Conservation (phyloP, 2,888 invertebrate genomes). For the Cyclophora albipunctata region DNA sequence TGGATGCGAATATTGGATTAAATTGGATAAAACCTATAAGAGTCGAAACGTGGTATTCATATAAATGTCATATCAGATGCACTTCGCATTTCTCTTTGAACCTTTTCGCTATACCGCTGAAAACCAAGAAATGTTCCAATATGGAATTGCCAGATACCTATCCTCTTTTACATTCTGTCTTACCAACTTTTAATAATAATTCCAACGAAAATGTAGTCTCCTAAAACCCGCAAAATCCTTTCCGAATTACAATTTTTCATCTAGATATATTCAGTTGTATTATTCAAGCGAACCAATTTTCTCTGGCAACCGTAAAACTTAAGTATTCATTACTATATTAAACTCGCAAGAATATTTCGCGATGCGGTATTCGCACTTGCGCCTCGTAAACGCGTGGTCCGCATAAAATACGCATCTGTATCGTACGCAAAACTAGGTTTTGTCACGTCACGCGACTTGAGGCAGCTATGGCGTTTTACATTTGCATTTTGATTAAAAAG, state of each 20-base stretch:
- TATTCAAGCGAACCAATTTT: too few relatives aligned
- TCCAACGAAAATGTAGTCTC: not conserved
- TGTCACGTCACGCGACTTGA: slow-evolving; percentile 13
- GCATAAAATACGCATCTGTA: not conserved
- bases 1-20: slow-evolving; percentile 18
- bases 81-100: slow-evolving; percentile 9
- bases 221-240: not conserved
- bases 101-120: slow-evolving; percentile 5
- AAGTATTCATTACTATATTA: too few relatives aligned
- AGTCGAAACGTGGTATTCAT: slow-evolving; percentile 37
- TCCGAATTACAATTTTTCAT: not conserved
- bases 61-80: slow-evolving; percentile 31
- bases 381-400: not conserved
- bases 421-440: not conserved
- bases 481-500: slow-evolving; percentile 29
- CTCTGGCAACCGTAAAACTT: too few relatives aligned
- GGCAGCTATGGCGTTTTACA: slow-evolving; percentile 10
- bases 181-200: too few relatives aligned
- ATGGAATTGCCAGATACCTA: too few relatives aligned
- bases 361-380: too few relatives aligned
- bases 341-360: too few relatives aligned
- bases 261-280: not conserved
- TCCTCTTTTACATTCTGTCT: too few relatives aligned
- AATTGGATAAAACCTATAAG: slow-evolving; percentile 43
- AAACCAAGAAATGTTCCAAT: too few relatives aligned